Conservation (phyloP, 2,888 invertebrate genomes). For the Noctua pronuba region DNA sequence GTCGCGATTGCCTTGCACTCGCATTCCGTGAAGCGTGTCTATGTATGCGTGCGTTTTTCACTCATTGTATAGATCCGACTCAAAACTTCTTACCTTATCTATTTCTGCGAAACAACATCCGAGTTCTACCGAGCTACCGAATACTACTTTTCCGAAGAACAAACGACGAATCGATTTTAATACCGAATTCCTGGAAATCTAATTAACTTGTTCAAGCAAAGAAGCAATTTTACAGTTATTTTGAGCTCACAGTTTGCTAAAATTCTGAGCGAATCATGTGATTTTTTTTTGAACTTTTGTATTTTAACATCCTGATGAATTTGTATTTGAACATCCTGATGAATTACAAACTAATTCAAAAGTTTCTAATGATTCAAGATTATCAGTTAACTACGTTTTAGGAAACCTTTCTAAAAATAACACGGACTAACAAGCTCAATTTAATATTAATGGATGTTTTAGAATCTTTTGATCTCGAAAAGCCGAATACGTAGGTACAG, state of each 20-base stretch:
- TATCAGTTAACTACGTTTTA: slow-evolving; percentile 2
- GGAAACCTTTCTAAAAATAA: slow-evolving; percentile 5
- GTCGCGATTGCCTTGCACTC: neutral
- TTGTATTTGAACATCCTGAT: slow-evolving; percentile 4
- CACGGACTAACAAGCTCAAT: neutral
- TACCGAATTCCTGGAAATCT: neutral
- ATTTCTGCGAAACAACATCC: neutral
- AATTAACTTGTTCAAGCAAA: slow-evolving; percentile 29
- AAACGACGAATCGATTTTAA: slow-evolving; percentile 11
- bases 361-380: slow-evolving; percentile 5
- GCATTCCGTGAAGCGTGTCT: neutral
- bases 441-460: neutral
- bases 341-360: neutral
- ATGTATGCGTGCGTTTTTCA: neutral
- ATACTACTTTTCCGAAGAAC: slow-evolving; percentile 9
- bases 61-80: neutral
- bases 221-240: slow-evolving; percentile 23
- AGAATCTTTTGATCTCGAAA: neutral
- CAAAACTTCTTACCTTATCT: neutral
- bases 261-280: neutral
- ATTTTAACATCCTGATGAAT: too few relatives aligned
- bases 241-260: neutral
- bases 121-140: neutral
- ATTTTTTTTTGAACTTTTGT: slow-evolving; percentile 12
- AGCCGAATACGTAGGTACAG: neutral